Base-by-base conservation (phyloP, 2,888 invertebrate genomes). In the Clepsis dumicolana region DNA sequence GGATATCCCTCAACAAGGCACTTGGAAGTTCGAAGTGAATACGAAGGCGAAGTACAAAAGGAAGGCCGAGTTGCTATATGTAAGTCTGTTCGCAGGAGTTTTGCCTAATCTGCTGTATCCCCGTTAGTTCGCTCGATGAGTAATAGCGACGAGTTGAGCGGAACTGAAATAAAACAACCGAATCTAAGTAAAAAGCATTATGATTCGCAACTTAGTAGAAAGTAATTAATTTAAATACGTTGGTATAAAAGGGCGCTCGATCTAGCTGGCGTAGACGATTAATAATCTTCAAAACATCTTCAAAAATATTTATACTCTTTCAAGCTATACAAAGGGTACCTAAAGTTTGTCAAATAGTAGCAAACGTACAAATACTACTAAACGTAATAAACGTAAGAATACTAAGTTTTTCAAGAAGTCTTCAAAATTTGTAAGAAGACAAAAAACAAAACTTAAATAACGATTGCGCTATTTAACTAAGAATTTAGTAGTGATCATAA, bases 61-160 rank as follows among this genome's bases (percentile, higher is more conserved):
- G 74, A 56, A 71, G 75, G 73, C 74, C 72, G 82, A 79, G 79
- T 85, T 76, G 95, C 96, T 97, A 97, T 94, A 97, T 97, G 94
- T 95, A 97, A 85, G 96, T 96, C 93, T 97, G 97, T 94, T 97
- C 97, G 94, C 96, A 96, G 91, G 97, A 96, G 89, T 96, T 96
- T 91, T 97, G 96, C 82, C 96, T 95, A 90, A 95, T 94, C 87
- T 95, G 94, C 83, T 95, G 95, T 80, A 95, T 95, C 84, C 95
- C 95, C 87, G 94, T 95, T 82, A 97, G 94, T 88, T 96, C 96
- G 88, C 96, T 96, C 86, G 96, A 96, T 79, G 97, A 96, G 94
- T 96, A 96, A 95, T 96, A 97, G 79, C 96, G 90, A 76, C 93
- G 88, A 69, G 93, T 96, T 78, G 96, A 96, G 82, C 96, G 95